Percentiles rank a stretch among this genome's conserved stretches.
Conservation (phyloP, 2,888 invertebrate genomes). For the Monoplex corrugatus region DNA sequence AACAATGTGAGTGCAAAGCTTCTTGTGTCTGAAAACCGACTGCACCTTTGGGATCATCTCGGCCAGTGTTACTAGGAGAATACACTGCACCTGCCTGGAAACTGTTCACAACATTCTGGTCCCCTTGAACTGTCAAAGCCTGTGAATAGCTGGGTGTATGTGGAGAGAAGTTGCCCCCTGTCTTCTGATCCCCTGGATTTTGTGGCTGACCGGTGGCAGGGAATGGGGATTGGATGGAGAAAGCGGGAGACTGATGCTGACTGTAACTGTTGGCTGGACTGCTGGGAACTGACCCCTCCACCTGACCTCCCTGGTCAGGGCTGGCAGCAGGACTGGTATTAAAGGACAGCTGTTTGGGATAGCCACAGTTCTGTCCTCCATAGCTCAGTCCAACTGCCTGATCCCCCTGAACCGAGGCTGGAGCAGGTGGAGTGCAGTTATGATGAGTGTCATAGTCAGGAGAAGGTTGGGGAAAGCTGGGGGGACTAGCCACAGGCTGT, state of each 20-base stretch:
- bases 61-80: background rate
- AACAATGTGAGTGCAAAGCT: background rate
- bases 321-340: conserved; percentile 31
- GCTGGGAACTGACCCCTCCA: conserved; percentile 3
- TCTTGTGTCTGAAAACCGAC: conserved; percentile 24
- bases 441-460: conserved; percentile 10
- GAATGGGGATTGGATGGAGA: background rate
- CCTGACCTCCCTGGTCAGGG: background rate
- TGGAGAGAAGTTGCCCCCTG: background rate
- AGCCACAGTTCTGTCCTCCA: background rate
- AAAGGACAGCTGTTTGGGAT: conserved; percentile 31
- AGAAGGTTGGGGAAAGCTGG: conserved; percentile 34
- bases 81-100: conserved; percentile 30
- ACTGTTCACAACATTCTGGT: conserved; percentile 28
- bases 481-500: conserved; percentile 23
- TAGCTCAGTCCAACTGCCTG: background rate
- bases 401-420: background rate
- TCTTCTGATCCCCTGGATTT: conserved; percentile 15
- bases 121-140: conserved; percentile 5
- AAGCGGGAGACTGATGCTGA: conserved; percentile 39
- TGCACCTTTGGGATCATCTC: background rate
- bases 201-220: background rate
- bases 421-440: background rate
- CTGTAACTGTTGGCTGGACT: conserved; percentile 29
- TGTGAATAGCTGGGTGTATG: conserved; percentile 6